Evolutionary conservation across 2,113 vertebrate genomes (phyloP).

Genomic region (human (Homo sapiens)): GRCh38 chr6:134339501-134340000

Average conservation of each 20-base stretch:
- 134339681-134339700: not conserved
- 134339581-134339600: not conserved
- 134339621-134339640: not conserved
- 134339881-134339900: not conserved
- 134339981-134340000: not conserved
- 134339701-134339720: not conserved
- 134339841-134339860: not conserved
- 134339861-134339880: not conserved
- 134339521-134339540: not conserved
- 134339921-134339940: not conserved
- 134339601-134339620: not conserved
- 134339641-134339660: not conserved
- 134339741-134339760: not conserved
- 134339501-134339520: not conserved
- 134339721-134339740: not conserved
- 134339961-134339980: not conserved
- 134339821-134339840: not conserved
- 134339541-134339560: not conserved
- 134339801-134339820: not conserved
- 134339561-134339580: not conserved
- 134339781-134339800: too few relatives aligned
- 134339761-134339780: not conserved
- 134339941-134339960: not conserved
- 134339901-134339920: not conserved
- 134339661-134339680: not conserved